phyloP scores from a whole-genome alignment of 2,888 invertebrate species.

The Schrankia costaestrigalis region DNA sequence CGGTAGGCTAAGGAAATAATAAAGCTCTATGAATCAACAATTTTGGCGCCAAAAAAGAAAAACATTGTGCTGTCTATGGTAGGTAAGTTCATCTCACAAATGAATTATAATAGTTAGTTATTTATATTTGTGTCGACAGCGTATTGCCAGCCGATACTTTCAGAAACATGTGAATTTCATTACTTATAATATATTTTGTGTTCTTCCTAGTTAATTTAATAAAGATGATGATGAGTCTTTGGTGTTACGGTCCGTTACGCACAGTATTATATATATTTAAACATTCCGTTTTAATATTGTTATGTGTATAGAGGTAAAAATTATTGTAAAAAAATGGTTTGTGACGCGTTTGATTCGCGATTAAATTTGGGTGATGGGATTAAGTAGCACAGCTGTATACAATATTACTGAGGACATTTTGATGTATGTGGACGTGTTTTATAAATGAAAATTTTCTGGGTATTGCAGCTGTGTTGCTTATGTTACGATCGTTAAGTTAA shows the following conservation, averaged over 20 bases:
- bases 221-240: conserved; percentile 58
- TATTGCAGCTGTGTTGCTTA: conserved; percentile 24
- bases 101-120: background rate
- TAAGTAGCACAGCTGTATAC: conserved; percentile 19
- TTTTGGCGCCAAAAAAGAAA: no score
- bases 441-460: conserved; percentile 4
- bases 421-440: conserved; percentile 8
- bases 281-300: conserved; percentile 65
- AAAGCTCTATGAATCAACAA: no score
- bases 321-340: conserved; percentile 51
- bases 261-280: conserved; percentile 55
- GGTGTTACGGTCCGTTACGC: conserved; percentile 62
- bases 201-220: conserved; percentile 46
- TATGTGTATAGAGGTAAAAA: conserved; percentile 63
- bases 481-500: conserved; percentile 25
- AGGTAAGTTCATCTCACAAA: no score
- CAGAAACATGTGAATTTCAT: conserved; percentile 6
- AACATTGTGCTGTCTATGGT: no score
- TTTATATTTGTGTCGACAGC: background rate
- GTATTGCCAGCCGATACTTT: conserved; percentile 2
- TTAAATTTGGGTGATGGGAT: conserved; percentile 26
- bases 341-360: conserved; percentile 41
- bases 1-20: no score
- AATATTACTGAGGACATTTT: conserved; percentile 9
- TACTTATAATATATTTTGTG: conserved; percentile 6